Base-by-base conservation (phyloP, 1,140 invertebrate genomes). In the Wasmannia auropunctata region DNA sequence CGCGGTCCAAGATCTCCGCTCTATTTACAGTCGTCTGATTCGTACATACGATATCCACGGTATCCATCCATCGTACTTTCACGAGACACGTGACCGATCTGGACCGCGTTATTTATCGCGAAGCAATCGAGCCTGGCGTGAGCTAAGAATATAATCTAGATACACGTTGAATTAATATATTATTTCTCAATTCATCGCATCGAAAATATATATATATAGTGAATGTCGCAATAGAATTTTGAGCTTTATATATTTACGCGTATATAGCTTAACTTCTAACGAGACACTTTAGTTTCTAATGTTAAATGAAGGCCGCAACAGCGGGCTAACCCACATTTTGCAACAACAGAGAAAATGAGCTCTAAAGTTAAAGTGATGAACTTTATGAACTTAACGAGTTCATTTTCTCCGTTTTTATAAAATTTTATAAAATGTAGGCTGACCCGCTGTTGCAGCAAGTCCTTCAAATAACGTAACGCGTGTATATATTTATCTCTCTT, bases 1-100 rank as follows among this genome's bases (percentile, higher is more conserved):
- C 51, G 63, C 40, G 31, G 22, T 54, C 67, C 62, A 86, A 80
- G 58, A 72, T 56, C 60, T 37, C 76, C 60, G 81, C 34, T 87
- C 85, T 81, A 86, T 86, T 88, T 88, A 70, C 70, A 63, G 40
- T 34, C 14, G 14, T 11, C 69, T 28, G 46, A 84, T 14, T 37
- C 72, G 34, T 56, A 46, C 81, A 28, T 25, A 22, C 56, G 16
- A 56, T 31, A 69, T 46, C 43, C 16, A 16, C 54, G 51, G 31
- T 22, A 69, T n/a, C 14, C 19, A 34, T 70, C 19, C 49, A 51
- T 67, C 11, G 62, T 51, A 37, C 46, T 79, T 54, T 62, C 74
- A 22, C 11, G 58, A 43, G 75, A 69, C 54, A 28, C 65, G 46
- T 28, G 84, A 86, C 40, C 43, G 65, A 87, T 46, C 14, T 43